phyloP scores from a whole-genome alignment of 1,140 invertebrate species.

The Atta colombica region DNA sequence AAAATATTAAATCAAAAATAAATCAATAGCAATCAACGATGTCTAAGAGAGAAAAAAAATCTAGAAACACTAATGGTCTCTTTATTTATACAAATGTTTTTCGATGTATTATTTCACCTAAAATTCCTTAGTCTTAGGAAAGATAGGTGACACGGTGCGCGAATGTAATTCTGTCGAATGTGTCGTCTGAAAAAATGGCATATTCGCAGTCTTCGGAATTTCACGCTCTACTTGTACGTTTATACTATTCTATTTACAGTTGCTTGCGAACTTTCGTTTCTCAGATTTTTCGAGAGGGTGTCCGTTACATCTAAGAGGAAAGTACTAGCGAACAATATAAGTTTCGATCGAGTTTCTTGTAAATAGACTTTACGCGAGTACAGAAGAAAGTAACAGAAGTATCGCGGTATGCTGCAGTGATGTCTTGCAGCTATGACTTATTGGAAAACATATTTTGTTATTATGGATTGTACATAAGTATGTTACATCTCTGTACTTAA shows the following conservation, averaged over 20 bases:
- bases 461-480: neutral
- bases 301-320: conserved; percentile 17
- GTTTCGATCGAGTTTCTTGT: conserved; percentile 40
- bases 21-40: neutral
- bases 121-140: neutral
- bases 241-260: conserved; percentile 42
- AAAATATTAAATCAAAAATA: neutral
- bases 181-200: conserved; percentile 64
- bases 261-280: conserved; percentile 70
- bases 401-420: neutral
- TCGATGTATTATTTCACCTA: neutral
- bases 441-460: conserved; percentile 10
- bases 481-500: neutral
- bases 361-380: conserved; percentile 1
- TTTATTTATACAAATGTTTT: neutral
- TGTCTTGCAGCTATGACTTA: neutral
- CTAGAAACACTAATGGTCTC: neutral
- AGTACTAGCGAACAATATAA: conserved; percentile 15
- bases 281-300: conserved; percentile 43
- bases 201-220: conserved; percentile 66
- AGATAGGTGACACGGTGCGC: conserved; percentile 33
- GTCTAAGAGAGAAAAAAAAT: neutral
- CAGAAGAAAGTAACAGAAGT: neutral
- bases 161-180: conserved; percentile 51
- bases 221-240: conserved; percentile 71